Evolutionary conservation across 2,797 vertebrate species (phyloP).

Genomic region (Sebastes minor): DNA sequence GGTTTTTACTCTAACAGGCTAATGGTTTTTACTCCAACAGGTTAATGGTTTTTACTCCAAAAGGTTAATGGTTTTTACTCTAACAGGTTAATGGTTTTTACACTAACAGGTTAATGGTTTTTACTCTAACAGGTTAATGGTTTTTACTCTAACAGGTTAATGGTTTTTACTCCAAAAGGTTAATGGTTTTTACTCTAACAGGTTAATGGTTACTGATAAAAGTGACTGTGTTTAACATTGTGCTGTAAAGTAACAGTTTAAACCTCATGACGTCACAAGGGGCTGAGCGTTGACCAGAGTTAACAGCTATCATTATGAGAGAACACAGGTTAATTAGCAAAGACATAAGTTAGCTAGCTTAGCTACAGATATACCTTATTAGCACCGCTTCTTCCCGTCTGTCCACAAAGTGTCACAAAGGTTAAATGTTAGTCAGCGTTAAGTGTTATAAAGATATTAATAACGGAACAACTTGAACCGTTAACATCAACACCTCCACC

Average conservation of each 20-base stretch:
- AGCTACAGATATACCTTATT: neutral
- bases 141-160: too few species aligned
- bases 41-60: too few species aligned
- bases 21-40: too few species aligned
- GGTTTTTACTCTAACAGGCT: too few species aligned
- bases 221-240: neutral
- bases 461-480: neutral
- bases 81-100: too few species aligned
- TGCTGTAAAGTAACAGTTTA: neutral
- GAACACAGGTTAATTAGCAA: neutral
- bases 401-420: neutral
- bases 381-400: neutral
- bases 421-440: neutral
- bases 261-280: neutral
- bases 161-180: too few species aligned
- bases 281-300: neutral
- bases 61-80: too few species aligned
- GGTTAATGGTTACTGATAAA: neutral
- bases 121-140: too few species aligned
- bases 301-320: neutral
- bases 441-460: neutral
- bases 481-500: conserved; percentile 28
- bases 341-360: neutral
- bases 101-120: too few species aligned
- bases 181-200: too few species aligned